phyloP scores from a whole-genome alignment of 2,888 invertebrate genomes.

The Mythimna lalbum region DNA sequence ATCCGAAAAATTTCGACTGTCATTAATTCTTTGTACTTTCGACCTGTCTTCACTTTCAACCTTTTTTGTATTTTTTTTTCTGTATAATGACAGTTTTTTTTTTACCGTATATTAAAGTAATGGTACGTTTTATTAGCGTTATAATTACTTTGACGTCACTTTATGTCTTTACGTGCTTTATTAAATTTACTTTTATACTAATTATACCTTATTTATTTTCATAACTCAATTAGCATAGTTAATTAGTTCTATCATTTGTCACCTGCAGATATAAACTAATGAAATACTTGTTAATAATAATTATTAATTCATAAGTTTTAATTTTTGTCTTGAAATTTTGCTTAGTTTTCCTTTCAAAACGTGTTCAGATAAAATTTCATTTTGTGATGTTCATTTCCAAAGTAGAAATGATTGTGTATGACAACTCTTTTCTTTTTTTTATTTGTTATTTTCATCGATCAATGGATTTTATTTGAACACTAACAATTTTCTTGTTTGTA shows the following conservation, averaged over 20 bases:
- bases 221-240: neutral
- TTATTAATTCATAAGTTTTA: neutral
- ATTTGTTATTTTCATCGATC: neutral
- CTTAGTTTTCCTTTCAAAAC: neutral
- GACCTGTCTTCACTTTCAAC: constrained; percentile 55
- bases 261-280: neutral
- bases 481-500: neutral
- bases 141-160: constrained; percentile 4
- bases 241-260: neutral
- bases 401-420: neutral
- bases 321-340: neutral
- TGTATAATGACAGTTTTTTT: constrained; percentile 13
- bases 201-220: neutral
- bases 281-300: constrained; percentile 12
- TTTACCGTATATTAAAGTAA: constrained; percentile 8
- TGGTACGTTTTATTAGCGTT: neutral
- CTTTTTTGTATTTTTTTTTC: constrained; percentile 20
- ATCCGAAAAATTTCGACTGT: constrained; percentile 38
- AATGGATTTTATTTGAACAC: constrained; percentile 16
- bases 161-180: neutral
- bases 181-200: neutral
- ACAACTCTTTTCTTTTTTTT: neutral
- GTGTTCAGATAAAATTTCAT: constrained; percentile 22
- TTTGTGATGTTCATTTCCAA: neutral
- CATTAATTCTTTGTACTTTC: constrained; percentile 61